These are phyloP conservation scores for Cepphus grylle DNA, from an alignment of 2,113 vertebrate species.

Conservation along the genomic window DNA sequence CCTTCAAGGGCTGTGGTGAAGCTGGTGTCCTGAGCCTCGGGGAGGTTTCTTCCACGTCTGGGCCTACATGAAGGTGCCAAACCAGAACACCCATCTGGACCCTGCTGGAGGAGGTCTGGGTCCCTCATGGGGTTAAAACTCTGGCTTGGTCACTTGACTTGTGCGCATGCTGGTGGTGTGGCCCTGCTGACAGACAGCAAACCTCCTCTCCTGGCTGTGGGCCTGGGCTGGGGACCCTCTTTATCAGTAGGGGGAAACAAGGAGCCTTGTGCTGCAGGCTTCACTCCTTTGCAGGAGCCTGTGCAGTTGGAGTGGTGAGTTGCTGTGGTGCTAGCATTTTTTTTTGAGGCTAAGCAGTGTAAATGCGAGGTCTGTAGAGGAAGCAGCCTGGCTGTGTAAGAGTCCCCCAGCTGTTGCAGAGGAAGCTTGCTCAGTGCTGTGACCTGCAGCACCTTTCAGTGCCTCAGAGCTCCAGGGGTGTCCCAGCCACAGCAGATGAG, in stretches of 20 bases:
- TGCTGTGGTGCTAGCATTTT: fast-evolving
- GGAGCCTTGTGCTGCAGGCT: background rate
- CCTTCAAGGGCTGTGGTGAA: background rate
- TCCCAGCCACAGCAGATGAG: background rate
- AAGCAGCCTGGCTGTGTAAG: background rate
- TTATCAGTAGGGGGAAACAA: background rate
- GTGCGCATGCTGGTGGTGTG: fast-evolving
- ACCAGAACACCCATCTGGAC: background rate
- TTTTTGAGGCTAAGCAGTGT: background rate
- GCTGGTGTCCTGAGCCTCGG: background rate
- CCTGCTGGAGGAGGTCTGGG: background rate
- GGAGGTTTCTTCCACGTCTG: background rate
- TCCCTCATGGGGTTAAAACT: background rate
- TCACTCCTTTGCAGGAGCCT: background rate
- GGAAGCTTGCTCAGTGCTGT: background rate
- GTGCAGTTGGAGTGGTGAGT: background rate
- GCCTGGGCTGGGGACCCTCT: background rate
- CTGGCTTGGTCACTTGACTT: background rate
- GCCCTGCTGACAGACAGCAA: background rate
- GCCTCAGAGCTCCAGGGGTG: background rate
- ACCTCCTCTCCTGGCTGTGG: background rate
- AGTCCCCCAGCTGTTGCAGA: background rate
- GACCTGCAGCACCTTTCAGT: background rate
- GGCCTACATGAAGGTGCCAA: background rate
- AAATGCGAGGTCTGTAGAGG: background rate